phyloP scores from a whole-genome alignment of 92 coral and sea anemone genomes.

The Palythoa grandis region DNA sequence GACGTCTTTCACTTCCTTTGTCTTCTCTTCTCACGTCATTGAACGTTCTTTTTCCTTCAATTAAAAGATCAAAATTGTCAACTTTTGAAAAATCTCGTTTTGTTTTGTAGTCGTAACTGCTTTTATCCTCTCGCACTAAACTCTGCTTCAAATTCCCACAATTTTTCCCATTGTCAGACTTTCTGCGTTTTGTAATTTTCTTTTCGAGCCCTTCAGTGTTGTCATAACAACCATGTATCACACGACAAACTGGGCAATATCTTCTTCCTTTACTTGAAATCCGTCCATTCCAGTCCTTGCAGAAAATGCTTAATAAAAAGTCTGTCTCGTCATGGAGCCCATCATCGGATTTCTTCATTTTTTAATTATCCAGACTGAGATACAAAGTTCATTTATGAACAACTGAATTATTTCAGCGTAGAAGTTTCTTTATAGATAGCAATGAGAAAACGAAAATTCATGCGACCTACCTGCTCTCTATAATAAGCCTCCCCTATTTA shows the following conservation, averaged over 20 bases:
- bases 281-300: neutral
- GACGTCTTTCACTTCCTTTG: neutral
- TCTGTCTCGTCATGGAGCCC: neutral
- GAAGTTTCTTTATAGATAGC: no score
- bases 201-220: slow-evolving; percentile 21
- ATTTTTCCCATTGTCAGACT: neutral
- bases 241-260: slow-evolving; percentile 31
- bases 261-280: slow-evolving; percentile 9
- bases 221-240: slow-evolving; percentile 24
- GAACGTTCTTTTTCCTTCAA: neutral
- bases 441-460: no score
- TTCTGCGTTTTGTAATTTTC: neutral
- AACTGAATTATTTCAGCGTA: no score
- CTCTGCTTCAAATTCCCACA: neutral
- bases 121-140: neutral
- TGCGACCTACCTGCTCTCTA: no score
- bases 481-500: no score
- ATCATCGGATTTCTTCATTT: neutral
- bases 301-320: neutral
- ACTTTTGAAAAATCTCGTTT: neutral
- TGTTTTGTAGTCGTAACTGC: no score
- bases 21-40: neutral
- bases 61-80: neutral
- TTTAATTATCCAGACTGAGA: neutral
- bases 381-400: no score